phyloP scores from a whole-genome alignment of 2,888 invertebrate species.

The Athrips mouffetella region DNA sequence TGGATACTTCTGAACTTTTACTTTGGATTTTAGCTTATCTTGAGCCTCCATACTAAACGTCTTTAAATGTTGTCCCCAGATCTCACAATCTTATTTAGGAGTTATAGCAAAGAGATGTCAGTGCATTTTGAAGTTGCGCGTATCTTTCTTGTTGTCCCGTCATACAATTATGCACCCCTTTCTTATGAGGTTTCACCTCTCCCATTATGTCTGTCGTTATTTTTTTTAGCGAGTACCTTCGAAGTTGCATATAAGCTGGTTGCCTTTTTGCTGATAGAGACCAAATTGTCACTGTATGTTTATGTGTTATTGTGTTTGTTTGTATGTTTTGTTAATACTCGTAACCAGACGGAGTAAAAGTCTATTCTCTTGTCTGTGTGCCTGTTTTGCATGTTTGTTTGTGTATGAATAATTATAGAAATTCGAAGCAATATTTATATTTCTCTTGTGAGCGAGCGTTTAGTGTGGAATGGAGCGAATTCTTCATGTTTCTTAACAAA shows the following conservation, averaged over 20 bases:
- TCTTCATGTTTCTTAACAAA: conserved; percentile 13
- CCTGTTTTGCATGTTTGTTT: conserved; percentile 20
- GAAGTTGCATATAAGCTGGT: no score
- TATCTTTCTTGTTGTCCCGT: no score
- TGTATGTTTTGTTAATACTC: neutral
- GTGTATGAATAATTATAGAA: conserved; percentile 45
- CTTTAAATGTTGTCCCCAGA: no score
- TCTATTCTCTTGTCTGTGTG: conserved; percentile 31
- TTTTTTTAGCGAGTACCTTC: no score
- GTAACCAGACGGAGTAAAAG: conserved; percentile 40
- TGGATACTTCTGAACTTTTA: neutral
- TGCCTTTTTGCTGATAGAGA: conserved; percentile 14
- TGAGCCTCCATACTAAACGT: neutral
- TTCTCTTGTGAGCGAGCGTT: conserved; percentile 24
- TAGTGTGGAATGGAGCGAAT: neutral
- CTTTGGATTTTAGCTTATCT: neutral
- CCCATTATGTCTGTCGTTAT: no score
- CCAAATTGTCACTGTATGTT: conserved; percentile 12
- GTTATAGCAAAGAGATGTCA: no score
- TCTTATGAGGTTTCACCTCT: no score
- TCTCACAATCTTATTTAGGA: no score
- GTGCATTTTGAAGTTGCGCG: no score
- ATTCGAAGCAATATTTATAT: conserved; percentile 61
- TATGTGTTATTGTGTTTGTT: neutral
- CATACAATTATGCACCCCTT: no score